Conservation (phyloP, 2,797 vertebrate species). For the Falco columbarius region DNA sequence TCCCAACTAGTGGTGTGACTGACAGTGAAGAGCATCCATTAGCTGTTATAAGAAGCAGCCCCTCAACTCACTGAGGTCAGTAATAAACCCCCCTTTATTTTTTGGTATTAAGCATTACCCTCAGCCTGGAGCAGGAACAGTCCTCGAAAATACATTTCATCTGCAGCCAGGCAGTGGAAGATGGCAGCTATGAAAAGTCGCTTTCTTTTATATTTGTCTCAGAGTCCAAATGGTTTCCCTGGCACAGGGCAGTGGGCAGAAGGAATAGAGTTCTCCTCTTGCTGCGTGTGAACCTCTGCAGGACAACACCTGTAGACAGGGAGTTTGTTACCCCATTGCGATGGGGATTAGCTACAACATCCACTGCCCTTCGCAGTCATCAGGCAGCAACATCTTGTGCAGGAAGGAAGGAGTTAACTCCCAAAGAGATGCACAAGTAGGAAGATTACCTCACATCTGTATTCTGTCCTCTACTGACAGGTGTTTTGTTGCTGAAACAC, state of each 20-base stretch:
- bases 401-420: background rate
- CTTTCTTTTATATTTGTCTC: background rate
- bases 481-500: background rate
- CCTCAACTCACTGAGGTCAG: background rate
- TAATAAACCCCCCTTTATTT: fast-evolving
- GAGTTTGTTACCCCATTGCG: fast-evolving
- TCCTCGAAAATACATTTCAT: background rate
- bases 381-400: background rate
- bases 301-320: background rate
- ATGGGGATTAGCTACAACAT: background rate
- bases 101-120: background rate
- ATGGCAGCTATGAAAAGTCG: background rate
- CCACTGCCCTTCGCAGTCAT: fast-evolving
- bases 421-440: background rate
- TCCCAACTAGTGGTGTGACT: background rate
- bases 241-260: background rate
- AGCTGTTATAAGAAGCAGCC: background rate
- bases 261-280: background rate
- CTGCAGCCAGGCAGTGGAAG: background rate
- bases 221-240: background rate
- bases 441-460: background rate
- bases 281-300: background rate
- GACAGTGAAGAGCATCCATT: background rate
- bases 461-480: background rate
- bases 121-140: background rate